Percentiles rank a stretch among this genome's conserved stretches.
phyloP scores from a whole-genome alignment of 1,140 invertebrate species.

The Bombus waltoni region DNA sequence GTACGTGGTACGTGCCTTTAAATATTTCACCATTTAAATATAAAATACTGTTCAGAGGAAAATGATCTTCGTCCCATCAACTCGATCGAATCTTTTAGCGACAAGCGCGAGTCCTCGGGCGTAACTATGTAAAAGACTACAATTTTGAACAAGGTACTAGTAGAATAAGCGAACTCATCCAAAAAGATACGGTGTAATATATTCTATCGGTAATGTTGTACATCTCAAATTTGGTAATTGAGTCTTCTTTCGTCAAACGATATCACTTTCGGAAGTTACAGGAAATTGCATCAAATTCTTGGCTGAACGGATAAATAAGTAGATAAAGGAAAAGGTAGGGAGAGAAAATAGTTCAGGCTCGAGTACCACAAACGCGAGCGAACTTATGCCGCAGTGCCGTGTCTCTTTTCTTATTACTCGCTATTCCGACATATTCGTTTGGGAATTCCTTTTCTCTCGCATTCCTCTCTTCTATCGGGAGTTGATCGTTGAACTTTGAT shows the following conservation, averaged over 20 bases:
- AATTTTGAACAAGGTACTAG: neutral
- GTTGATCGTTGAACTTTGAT: constrained; percentile 54
- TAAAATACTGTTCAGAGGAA: too few relatives aligned
- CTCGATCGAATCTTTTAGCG: too few relatives aligned
- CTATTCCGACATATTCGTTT: neutral
- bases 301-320: constrained; percentile 1
- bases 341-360: neutral
- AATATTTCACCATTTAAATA: too few relatives aligned
- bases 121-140: too few relatives aligned
- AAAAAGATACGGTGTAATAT: neutral
- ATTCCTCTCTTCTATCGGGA: neutral
- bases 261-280: neutral
- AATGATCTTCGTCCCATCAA: too few relatives aligned
- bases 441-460: neutral
- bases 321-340: neutral
- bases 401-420: neutral
- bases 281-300: constrained; percentile 1
- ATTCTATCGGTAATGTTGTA: neutral
- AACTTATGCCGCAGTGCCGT: neutral
- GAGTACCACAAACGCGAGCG: neutral
- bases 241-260: neutral
- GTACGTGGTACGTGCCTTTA: too few relatives aligned
- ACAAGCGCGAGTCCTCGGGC: too few relatives aligned
- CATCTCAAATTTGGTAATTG: constrained; percentile 4
- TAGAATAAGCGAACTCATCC: neutral